Evolutionary conservation across 1,140 invertebrate genomes (phyloP), one percentile per base, ranked within the genome.

Genomic region (Contarinia nasturtii): DNA sequence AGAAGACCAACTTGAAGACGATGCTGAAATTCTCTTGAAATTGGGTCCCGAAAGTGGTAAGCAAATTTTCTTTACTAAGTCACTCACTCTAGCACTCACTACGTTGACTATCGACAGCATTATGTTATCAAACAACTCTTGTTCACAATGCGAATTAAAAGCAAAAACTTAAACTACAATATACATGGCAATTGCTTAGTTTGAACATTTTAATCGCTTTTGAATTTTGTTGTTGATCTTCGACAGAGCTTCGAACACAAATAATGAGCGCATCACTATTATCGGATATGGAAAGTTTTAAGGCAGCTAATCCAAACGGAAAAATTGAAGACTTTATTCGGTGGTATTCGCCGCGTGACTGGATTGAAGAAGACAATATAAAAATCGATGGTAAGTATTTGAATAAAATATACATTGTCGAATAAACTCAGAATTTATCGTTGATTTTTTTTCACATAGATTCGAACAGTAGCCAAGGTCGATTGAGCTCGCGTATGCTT

Each of bases 221-320:
- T 44, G 27, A 10, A 27, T 5, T 27, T 27, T 10, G n/a, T 10
- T 10, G 27, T 27, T 27, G 27, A 27, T 45, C 3, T 44, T 45
- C 18, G 34, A 33, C 43, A 1, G 80, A 88, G 61, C 67, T 93
- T 42, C 73, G 91, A 43, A 88, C 90, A 0, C 77, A 82, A 59
- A 82, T 97, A 71, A 95, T 98, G 82, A 91, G 87, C 59, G 88
- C 91, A 1, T 90, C 88, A 8, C 67, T 98, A 8, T 67, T 93
- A 3, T 96, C 92, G 0, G 95, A 98, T 61, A 98, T 98, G 92
- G 89, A 98, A 63, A 87, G 92, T 1, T 98, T 98, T 57, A 97
- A 97, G 75, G 93, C 94, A 2, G 95, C 95, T 1, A 98, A 98
- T 74, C 93, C 93, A 1, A 82, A 80, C 1, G 78, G 80, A 18